These are phyloP conservation scores for Anguilla obscura DNA, from an alignment of 2,797 vertebrate species.

Conservation along the genomic window DNA sequence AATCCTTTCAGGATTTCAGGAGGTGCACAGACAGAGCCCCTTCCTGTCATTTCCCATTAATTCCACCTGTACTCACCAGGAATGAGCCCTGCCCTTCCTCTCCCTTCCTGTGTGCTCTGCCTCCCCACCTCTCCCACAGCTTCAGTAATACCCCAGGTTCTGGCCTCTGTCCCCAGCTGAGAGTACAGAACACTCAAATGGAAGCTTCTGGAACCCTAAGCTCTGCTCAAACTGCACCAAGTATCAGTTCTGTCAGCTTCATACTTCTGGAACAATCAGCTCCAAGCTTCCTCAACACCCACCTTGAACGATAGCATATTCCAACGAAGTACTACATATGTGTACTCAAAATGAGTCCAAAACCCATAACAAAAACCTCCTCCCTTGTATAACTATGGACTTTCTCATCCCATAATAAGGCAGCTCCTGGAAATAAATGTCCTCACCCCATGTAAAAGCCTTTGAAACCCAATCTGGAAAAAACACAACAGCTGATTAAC, in stretches of 20 bases:
- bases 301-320: neutral
- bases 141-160: neutral
- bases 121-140: constrained; percentile 40
- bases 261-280: neutral
- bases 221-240: neutral
- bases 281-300: neutral
- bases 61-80: constrained; percentile 70
- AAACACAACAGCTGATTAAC: constrained; percentile 56
- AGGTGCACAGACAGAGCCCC: constrained; percentile 59
- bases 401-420: constrained; percentile 38
- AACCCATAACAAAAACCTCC: neutral
- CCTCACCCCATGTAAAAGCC: constrained; percentile 43
- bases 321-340: too few species aligned
- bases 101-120: constrained; percentile 53
- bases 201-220: neutral
- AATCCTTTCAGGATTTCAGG: constrained; percentile 53
- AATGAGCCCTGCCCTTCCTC: constrained; percentile 60
- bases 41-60: constrained; percentile 68
- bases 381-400: constrained; percentile 34
- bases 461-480: constrained; percentile 67
- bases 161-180: constrained; percentile 53
- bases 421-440: constrained; percentile 45
- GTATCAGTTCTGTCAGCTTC: neutral
- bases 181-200: constrained; percentile 52
- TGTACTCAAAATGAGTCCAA: neutral